Evolutionary conservation across 2,797 vertebrate species (phyloP), one percentile per base, ranked within the genome.

Genomic region (Pipistrellus pygmaeus): DNA sequence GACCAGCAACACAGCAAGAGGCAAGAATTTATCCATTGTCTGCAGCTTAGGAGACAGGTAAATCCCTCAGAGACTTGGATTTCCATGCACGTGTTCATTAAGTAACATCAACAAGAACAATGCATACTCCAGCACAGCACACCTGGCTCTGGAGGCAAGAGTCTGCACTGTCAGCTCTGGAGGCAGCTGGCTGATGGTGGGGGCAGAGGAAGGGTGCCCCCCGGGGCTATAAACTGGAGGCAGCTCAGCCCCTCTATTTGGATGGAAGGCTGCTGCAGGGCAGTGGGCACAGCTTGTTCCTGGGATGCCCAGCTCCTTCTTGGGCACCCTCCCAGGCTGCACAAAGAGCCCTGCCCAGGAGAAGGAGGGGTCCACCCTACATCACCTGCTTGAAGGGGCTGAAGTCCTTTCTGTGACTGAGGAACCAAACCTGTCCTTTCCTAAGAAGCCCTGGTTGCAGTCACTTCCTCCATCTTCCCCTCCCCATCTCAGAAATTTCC

Each of bases 331-430:
- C 12, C 5, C 60, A 62, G 27, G 60, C 60, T 62, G 27, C 60
- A 62, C 60, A 62, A 64, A 83, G 80, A 32, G 21, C 60, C 60
- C 60, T 23, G 41, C 80, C 5, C 48, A n/a, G n/a, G n/a, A 30
- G 25, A 7, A 30, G 60, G 60, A 13, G 46, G 53, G 7, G 38
- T 10, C 32, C 57, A 14, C 21, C 20, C 14, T 30, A 3, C 6
- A 8, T 27, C 7, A 23, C n/a, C 32, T 6, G 30, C 17, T 2
- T 0, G 7, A n/a, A n/a, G n/a, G n/a, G n/a, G n/a, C n/a, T n/a
- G 41, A 60, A 21, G 35, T 44, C 35, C 15, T 23, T 71, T 87
- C 2, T 10, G 1, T 10, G n/a, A 32, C 83, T 17, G 10, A n/a
- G 25, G 15, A 5, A 32, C n/a, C 21, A 38, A 60, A 60, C 6